Evolutionary conservation across 2,888 invertebrate species (phyloP).

Genomic region (Athalia rosae): DNA sequence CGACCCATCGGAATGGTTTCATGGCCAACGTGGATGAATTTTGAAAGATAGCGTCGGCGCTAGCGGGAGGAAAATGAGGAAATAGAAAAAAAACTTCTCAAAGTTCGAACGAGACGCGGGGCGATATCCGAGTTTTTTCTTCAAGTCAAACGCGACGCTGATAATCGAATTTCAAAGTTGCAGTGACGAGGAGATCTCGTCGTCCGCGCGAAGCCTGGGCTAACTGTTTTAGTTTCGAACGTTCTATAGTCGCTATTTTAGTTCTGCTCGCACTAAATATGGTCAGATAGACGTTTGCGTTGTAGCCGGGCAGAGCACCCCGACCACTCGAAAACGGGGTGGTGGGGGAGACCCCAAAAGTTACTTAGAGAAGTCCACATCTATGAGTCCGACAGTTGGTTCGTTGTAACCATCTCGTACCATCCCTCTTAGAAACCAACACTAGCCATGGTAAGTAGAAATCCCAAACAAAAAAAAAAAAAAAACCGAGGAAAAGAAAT

Average conservation of each 20-base stretch:
- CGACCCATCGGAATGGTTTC: too few species aligned
- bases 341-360: constrained; percentile 67
- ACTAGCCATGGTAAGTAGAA: constrained; percentile 68
- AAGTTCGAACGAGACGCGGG: too few species aligned
- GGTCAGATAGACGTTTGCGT: constrained; percentile 70
- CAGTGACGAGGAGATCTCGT: not conserved
- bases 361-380: constrained; percentile 72
- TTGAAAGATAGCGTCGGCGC: too few species aligned
- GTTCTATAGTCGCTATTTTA: constrained; percentile 70
- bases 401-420: constrained; percentile 71
- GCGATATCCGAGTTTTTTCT: too few species aligned
- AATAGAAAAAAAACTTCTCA: too few species aligned
- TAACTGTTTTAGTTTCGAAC: constrained; percentile 69
- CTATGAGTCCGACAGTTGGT: constrained; percentile 71
- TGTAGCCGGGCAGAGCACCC: constrained; percentile 66
- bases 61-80: too few species aligned
- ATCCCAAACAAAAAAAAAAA: constrained; percentile 36
- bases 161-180: not conserved
- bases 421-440: constrained; percentile 64
- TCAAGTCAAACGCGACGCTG: too few species aligned
- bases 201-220: constrained; percentile 54
- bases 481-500: constrained; percentile 41
- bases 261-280: constrained; percentile 72
- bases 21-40: too few species aligned
- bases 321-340: constrained; percentile 57